These are phyloP conservation scores for Uloborus plumipes DNA, from an alignment of 2,888 invertebrate species.

Conservation along the genomic window DNA sequence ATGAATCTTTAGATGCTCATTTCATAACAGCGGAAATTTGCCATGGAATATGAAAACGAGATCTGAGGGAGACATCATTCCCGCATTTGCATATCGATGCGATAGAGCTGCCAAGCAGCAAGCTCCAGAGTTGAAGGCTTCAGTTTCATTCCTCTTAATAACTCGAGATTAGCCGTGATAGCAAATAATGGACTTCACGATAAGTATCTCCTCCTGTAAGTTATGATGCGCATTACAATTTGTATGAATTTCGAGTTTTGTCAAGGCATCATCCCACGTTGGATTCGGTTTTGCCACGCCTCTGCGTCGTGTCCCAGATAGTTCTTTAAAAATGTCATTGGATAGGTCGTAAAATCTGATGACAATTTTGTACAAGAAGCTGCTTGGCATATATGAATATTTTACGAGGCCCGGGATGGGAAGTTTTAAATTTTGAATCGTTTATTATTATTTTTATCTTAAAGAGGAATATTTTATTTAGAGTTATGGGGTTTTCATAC, in stretches of 20 bases:
- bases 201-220: slow-evolving; percentile 49
- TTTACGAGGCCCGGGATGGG: too few relatives aligned
- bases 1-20: slow-evolving; percentile 63
- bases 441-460: slow-evolving; percentile 19
- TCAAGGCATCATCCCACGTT: slow-evolving; percentile 14
- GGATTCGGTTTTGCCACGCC: slow-evolving; percentile 18
- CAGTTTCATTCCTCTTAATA: slow-evolving; percentile 55
- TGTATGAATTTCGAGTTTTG: slow-evolving; percentile 50
- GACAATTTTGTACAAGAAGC: slow-evolving; percentile 54
- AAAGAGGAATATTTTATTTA: slow-evolving; percentile 17
- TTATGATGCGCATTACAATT: slow-evolving; percentile 49
- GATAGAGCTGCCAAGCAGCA: slow-evolving; percentile 27
- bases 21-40: slow-evolving; percentile 62
- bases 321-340: slow-evolving; percentile 39
- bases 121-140: background rate
- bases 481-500: slow-evolving; percentile 2
- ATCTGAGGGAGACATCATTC: slow-evolving; percentile 51
- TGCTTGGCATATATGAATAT: slow-evolving; percentile 48
- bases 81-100: slow-evolving; percentile 58
- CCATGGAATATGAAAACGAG: slow-evolving; percentile 61
- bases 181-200: slow-evolving; percentile 49
- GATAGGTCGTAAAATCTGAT: slow-evolving; percentile 59
- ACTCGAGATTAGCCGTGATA: slow-evolving; percentile 57
- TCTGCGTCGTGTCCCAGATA: slow-evolving; percentile 25
- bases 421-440: slow-evolving; percentile 37